Conservation (phyloP, 1,140 invertebrate species). For the Ruditapes philippinarum region DNA sequence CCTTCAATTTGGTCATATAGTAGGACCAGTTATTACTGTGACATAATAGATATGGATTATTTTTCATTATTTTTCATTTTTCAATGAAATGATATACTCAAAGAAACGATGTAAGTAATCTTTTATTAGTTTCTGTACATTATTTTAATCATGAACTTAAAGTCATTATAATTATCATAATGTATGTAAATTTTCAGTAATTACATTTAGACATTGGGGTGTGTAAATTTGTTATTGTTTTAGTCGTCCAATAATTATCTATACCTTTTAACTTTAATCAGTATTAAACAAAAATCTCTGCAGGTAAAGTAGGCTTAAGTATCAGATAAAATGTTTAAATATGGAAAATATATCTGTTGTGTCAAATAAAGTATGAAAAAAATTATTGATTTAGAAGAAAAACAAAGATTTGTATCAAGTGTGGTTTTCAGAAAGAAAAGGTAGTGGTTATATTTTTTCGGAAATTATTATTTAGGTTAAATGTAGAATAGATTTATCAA, state of each 20-base stretch:
- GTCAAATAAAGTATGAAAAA: not conserved
- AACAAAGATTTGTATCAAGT: no score
- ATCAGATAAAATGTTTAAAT: not conserved
- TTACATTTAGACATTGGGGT: not conserved
- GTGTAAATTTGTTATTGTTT: not conserved
- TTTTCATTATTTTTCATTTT: not conserved
- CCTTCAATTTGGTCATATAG: not conserved
- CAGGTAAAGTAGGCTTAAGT: not conserved
- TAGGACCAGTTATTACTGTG: not conserved
- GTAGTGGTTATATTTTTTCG: no score
- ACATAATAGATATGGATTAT: slow-evolving; percentile 7
- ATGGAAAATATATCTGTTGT: not conserved
- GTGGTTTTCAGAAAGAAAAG: no score
- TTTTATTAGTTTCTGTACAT: not conserved
- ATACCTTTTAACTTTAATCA: not conserved
- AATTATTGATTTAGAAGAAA: not conserved
- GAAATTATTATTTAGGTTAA: no score
- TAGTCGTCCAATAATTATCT: not conserved
- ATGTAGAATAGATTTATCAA: no score
- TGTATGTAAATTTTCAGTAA: not conserved
- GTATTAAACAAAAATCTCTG: not conserved
- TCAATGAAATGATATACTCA: slow-evolving; percentile 23
- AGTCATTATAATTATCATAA: not conserved
- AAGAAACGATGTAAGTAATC: slow-evolving; percentile 53
- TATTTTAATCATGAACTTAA: not conserved